Base-by-base conservation (phyloP, 2,888 invertebrate genomes). In the Acrobasis suavella region DNA sequence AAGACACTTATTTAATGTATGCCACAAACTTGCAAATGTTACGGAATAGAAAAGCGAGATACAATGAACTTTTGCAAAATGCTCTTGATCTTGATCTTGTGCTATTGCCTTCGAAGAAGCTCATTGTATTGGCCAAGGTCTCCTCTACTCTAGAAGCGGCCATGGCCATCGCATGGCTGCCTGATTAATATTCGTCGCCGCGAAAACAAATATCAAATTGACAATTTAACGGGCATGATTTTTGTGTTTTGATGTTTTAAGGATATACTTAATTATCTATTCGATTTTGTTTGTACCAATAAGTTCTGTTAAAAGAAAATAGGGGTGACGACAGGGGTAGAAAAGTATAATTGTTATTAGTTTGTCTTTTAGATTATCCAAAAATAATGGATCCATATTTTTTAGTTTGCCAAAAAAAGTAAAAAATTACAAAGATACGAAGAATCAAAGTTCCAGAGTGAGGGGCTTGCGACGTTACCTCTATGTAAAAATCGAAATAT, bases 1-100 rank as follows among this genome's bases (percentile, higher is more conserved):
- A n/a, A n/a, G n/a, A n/a, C n/a, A n/a, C n/a, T n/a, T 32, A 32
- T 32, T 7, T 32, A 32, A 32, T 32, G 5, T 7, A 32, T 32
- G 5, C 8, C 2, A 32, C 32, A 32, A 32, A 32, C 32, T 32
- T 7, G n/a, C 9, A 46, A 22, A n/a, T 17, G 10, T 32, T 32
- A 58, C 10, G 49, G 16, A 37, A 32, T n/a, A 37, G 58, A 49
- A 50, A 46, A 50, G 9, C 42, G 17, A 17, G n/a, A 60, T 50
- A 50, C 59, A 60, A 14, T 50, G 59, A 60, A 56, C 56, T 61
- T 32, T 15, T 61, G 22, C 14, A 38, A 55, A 38, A 50, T 55
- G 62, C 9, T 62, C 65, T 65, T 67, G 65, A 63, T 67, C 61
- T 59, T 67, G 61, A 63, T 60, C 60, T 67, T 60, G 50, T 16